A percentile compares a stretch with the other conserved stretches of the same genome.
Evolutionary conservation across 2,888 invertebrate genomes (phyloP).

Genomic region (Myopa tessellatipennis): DNA sequence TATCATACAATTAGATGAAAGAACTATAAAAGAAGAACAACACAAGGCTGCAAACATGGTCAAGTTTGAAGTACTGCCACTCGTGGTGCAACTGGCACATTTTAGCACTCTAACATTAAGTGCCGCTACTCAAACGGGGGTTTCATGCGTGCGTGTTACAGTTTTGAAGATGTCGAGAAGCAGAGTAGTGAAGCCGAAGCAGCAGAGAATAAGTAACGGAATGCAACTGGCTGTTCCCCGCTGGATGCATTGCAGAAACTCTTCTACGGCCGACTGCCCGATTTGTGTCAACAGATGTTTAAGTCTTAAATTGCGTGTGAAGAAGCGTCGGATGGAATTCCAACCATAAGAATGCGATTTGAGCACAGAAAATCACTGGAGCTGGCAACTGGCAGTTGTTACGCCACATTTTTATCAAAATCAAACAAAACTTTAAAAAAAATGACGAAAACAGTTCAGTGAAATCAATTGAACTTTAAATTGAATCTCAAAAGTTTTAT

Average conservation of each 20-base stretch:
- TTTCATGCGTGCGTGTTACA: neutral
- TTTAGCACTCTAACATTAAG: neutral
- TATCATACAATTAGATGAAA: neutral
- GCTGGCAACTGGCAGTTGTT: neutral
- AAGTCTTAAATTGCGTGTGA: neutral
- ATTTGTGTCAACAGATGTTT: neutral
- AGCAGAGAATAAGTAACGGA: neutral
- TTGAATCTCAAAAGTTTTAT: too few relatives aligned
- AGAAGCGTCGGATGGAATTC: neutral
- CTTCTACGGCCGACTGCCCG: neutral
- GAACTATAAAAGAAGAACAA: neutral
- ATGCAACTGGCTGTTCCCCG: neutral
- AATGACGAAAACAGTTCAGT: too few relatives aligned
- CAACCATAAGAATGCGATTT: neutral
- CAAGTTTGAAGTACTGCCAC: neutral
- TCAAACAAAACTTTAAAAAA: too few relatives aligned
- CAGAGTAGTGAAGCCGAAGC: too few relatives aligned
- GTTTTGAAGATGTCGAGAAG: neutral
- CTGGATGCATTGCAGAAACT: too few relatives aligned
- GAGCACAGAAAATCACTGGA: neutral
- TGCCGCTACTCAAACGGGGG: neutral
- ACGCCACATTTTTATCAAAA: too few relatives aligned
- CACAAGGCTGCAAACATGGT: neutral
- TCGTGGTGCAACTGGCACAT: neutral
- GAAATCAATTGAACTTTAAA: too few relatives aligned